Evolutionary conservation across 1,140 invertebrate species (phyloP), one percentile per base, ranked within the genome.

Genomic region (Harlomillsia oculata): DNA sequence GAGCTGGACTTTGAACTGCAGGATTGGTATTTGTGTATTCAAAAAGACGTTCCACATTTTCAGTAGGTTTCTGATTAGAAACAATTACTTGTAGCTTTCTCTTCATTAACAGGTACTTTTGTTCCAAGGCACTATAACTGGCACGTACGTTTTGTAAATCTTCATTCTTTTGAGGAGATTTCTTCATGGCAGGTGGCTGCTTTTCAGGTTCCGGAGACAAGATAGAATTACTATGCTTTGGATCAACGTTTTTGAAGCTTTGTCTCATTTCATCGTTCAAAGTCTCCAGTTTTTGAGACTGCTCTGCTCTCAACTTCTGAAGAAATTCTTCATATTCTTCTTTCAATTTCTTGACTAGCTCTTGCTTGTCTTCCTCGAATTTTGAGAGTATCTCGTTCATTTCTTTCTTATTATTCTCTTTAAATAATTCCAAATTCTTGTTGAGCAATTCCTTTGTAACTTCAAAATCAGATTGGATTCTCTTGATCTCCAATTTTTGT

Each of bases 61-160:
- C n/a, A n/a, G n/a, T n/a, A n/a, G n/a, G n/a, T n/a, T n/a, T n/a
- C 18, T 41, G 37, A 43, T 43, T 53, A 21, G 28, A 45, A n/a
- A 50, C 54, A 23, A 52, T 30, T 20, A n/a, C 13, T 1, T 44
- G 30, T 37, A 52, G 25, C 44, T 53, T 43, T 40, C 50, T 37
- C 29, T 56, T 56, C 14, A 63, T 29, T 21, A 6, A 21, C n/a
- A 9, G 6, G 18, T 63, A 63, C 25, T 63, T 63, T 5, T 46
- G 21, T 37, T 63, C 61, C 9, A 60, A 48, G 16, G 44, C 5
- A 16, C 55, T 23, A 23, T 62, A 62, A 28, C 58, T 58, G n/a
- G 18, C 30, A 28, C 25, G n/a, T 3, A 45, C 14, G 13, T 51
- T 28, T 32, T 25, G 1, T 25, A 57, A 39, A 44, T 57, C 55